Conservation (phyloP, 2,888 invertebrate species). For the Agonum fuliginosum region DNA sequence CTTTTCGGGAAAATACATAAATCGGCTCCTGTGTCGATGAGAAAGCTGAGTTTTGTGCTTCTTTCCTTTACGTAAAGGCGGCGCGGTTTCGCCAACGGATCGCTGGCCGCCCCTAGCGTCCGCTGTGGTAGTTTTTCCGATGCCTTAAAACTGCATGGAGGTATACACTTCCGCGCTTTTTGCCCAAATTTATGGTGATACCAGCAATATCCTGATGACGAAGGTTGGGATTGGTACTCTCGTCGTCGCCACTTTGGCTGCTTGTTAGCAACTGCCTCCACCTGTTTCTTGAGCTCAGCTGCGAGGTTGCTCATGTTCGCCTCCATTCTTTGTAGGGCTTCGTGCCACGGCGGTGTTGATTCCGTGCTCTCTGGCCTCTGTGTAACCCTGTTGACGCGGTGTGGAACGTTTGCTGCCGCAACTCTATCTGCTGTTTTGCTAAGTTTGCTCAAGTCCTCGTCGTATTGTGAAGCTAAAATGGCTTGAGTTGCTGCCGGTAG, state of each 20-base stretch:
- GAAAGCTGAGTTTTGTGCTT: neutral
- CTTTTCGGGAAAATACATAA: neutral
- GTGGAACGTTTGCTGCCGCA: neutral
- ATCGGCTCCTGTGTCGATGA: conserved; percentile 17
- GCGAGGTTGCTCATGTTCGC: neutral
- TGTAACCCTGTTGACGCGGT: neutral
- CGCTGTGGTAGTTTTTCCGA: neutral
- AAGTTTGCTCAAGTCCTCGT: conserved; percentile 17
- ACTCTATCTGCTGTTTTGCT: conserved; percentile 24
- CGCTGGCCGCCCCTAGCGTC: conserved; percentile 1
- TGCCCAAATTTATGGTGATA: neutral
- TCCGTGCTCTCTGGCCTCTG: neutral
- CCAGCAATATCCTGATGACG: neutral
- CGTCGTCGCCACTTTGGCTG: neutral
- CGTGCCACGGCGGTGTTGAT: neutral
- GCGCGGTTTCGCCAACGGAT: neutral
- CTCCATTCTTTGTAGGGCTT: neutral
- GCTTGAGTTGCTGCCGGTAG: conserved; percentile 50
- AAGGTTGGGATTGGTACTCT: too few species aligned
- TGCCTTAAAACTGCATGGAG: neutral
- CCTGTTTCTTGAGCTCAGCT: neutral
- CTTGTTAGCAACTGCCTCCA: too few species aligned
- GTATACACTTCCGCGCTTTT: neutral
- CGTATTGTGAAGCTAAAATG: conserved; percentile 41
- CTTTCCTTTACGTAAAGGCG: neutral